These are phyloP conservation scores for Hydropsyche tenuis DNA, from an alignment of 1,140 invertebrate species.

Conservation along the genomic window DNA sequence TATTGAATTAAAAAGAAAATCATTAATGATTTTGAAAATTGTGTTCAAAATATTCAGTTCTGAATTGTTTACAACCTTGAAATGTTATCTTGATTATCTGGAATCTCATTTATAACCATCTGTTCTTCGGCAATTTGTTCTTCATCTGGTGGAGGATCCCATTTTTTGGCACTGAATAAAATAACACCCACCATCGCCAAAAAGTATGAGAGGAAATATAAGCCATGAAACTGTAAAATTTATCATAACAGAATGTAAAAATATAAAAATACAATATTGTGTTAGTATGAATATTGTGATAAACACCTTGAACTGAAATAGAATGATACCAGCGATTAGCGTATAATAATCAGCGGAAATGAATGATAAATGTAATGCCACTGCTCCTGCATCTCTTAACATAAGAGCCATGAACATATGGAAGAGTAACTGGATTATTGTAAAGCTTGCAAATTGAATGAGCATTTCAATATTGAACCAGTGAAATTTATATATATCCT, in stretches of 20 bases:
- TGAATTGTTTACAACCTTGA: slow-evolving; percentile 53
- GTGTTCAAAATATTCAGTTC: too few relatives aligned
- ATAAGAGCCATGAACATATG: slow-evolving; percentile 80
- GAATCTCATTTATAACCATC: slow-evolving; percentile 56
- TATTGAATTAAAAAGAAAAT: slow-evolving; percentile 52
- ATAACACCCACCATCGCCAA: slow-evolving; percentile 79
- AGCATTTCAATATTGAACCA: slow-evolving; percentile 61
- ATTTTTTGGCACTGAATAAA: slow-evolving; percentile 71
- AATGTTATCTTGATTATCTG: slow-evolving; percentile 57
- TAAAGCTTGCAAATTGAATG: slow-evolving; percentile 57
- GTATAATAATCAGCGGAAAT: slow-evolving; percentile 88
- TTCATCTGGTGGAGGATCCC: slow-evolving; percentile 62
- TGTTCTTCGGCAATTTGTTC: slow-evolving; percentile 50
- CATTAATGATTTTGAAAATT: too few relatives aligned
- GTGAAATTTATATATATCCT: slow-evolving; percentile 65
- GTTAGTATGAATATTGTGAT: slow-evolving; percentile 21
- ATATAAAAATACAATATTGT: not conserved
- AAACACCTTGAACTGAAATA: slow-evolving; percentile 83
- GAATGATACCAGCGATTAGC: slow-evolving; percentile 77
- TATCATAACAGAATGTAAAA: not conserved
- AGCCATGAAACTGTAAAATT: slow-evolving; percentile 74
- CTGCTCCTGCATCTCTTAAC: slow-evolving; percentile 79
- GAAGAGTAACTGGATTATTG: slow-evolving; percentile 72
- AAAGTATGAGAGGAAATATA: slow-evolving; percentile 81
- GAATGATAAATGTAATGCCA: slow-evolving; percentile 82